Percentiles rank a stretch among this genome's conserved stretches.
These are phyloP conservation scores for Caenorhabditis zanzibari DNA, from an alignment of 2,888 invertebrate species.

Conservation along the genomic window DNA sequence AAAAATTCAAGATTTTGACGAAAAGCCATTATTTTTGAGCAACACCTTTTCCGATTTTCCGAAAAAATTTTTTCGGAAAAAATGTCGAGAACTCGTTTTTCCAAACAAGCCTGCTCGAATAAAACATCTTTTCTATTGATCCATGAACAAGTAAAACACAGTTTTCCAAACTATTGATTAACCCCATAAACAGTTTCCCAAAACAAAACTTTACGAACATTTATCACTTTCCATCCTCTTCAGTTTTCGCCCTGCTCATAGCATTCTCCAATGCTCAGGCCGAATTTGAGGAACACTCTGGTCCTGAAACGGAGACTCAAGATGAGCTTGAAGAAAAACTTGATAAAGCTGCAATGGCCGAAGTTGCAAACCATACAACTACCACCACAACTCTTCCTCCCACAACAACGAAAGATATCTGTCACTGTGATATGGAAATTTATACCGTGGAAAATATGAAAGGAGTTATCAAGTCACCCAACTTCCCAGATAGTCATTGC, in stretches of 20 bases:
- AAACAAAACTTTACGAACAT: too few species aligned
- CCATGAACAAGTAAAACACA: too few species aligned
- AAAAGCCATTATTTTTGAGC: too few species aligned
- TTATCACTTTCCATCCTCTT: neutral
- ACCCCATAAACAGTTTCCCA: too few species aligned
- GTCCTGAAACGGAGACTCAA: neutral
- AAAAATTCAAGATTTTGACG: too few species aligned
- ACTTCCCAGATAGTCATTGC: slow-evolving; percentile 46
- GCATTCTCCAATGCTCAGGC: neutral
- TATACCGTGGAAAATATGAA: slow-evolving; percentile 15
- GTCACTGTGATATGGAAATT: slow-evolving; percentile 53
- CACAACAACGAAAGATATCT: slow-evolving; percentile 45
- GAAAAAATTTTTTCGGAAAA: too few species aligned
- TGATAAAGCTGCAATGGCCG: neutral
- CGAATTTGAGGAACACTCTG: too few species aligned
- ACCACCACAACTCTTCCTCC: neutral
- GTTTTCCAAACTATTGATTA: too few species aligned
- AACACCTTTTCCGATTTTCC: too few species aligned
- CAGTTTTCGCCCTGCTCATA: neutral
- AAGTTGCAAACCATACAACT: slow-evolving; percentile 9
- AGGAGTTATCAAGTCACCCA: slow-evolving; percentile 48
- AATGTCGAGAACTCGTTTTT: too few species aligned
- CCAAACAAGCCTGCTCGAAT: too few species aligned
- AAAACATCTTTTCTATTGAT: too few species aligned
- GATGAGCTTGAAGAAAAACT: neutral